A percentile compares a stretch with the other conserved stretches of the same genome.
Conservation (phyloP, 2,797 vertebrate species). For the Lacerta bilineata region DNA sequence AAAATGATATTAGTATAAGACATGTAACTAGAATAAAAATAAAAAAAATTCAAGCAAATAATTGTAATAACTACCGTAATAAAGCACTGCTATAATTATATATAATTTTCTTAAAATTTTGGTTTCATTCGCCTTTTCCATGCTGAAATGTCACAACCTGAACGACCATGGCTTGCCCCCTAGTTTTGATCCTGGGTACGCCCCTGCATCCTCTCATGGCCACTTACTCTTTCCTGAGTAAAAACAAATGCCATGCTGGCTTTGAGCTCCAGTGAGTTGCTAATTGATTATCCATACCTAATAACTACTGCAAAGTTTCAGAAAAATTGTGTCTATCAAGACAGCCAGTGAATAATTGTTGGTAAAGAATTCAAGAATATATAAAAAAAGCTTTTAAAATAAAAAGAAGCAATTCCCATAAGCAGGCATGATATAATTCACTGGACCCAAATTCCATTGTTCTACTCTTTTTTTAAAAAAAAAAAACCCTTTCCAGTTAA, state of each 20-base stretch:
- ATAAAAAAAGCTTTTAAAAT: not conserved
- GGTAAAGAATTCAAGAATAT: not conserved
- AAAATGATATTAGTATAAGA: too few species aligned
- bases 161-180: too few species aligned
- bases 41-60: too few species aligned
- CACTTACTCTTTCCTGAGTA: not conserved
- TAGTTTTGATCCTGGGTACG: too few species aligned
- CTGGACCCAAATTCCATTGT: slow-evolving; percentile 5
- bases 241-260: not conserved
- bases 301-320: not conserved
- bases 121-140: too few species aligned
- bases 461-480: not conserved
- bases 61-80: too few species aligned
- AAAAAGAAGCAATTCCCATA: slow-evolving; percentile 18
- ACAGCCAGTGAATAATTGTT: not conserved
- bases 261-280: not conserved
- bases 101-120: too few species aligned
- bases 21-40: too few species aligned
- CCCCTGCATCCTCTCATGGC: not conserved
- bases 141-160: too few species aligned
- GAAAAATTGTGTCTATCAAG: not conserved
- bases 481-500: rapidly evolving
- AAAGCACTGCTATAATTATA: too few species aligned
- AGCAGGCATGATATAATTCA: not conserved
- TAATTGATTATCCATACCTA: not conserved